Evolutionary conservation across 1,140 invertebrate species (phyloP), one percentile per base, ranked within the genome.

Genomic region (Drosophila parabipectinata): DNA sequence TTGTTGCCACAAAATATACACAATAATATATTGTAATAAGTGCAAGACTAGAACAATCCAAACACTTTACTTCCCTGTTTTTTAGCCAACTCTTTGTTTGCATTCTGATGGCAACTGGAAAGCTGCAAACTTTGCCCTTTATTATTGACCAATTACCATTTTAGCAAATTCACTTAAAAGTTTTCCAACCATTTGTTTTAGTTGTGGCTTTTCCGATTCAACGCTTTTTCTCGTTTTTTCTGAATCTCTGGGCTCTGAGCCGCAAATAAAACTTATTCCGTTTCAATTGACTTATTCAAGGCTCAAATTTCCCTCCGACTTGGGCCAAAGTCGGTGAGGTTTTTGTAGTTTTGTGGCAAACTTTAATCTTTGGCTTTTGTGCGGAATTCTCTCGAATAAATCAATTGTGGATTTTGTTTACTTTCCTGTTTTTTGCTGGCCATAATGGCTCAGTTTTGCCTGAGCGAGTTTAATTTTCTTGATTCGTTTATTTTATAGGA

Each of bases 21-120:
- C 60, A 72, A 63, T 52, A 81, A 84, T 80, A 85, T 77, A 85
- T 77, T 81, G 45, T 74, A 85, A 64, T 68, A 61, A 73, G 59
- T 69, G 63, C 55, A 50, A 55, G 59, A 26, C 39, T 34, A 82
- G 68, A 82, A 77, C 51, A 58, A 52, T 47, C 54, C 58, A 54
- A 75, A 66, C 72, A 53, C 48, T 52, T 44, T 3, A 21, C 15
- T 58, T 62, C 53, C 50, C 34, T 21, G 52, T 57, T 41, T 21
- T 21, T 41, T 58, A 30, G 21, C n/a, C 8, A 63, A 45, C 26
- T 62, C 44, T 61, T 63, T 55, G 34, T 30, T 30, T 56, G 12
- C 10, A 12, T 37, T 55, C 24, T 15, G 14, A 59, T 50, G 39
- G 45, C 47, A 77, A 72, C 58, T 81, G 50, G 9, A 37, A 37